Percentiles rank a stretch among this genome's conserved stretches.
Conservation (phyloP, 2,888 invertebrate genomes). For the Cosmorhoe ocellata region DNA sequence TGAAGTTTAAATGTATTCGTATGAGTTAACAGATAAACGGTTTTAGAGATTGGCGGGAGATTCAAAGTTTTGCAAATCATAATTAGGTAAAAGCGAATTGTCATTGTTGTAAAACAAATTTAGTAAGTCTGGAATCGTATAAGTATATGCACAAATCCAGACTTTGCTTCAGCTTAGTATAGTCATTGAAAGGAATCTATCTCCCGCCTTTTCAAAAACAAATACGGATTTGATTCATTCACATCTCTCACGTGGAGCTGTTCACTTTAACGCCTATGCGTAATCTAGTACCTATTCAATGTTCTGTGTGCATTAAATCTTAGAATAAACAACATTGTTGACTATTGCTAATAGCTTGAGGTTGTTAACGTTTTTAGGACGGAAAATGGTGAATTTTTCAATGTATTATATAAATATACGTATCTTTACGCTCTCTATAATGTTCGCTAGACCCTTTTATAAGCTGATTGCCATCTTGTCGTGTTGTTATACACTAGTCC, state of each 20-base stretch:
- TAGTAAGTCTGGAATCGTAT: too few species aligned
- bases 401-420: constrained; percentile 58
- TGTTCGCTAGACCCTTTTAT: constrained; percentile 79
- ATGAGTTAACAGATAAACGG: constrained; percentile 1
- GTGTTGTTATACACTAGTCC: constrained; percentile 78
- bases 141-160: too few species aligned
- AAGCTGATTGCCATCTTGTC: constrained; percentile 75
- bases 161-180: too few species aligned
- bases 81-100: too few species aligned
- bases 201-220: constrained; percentile 20
- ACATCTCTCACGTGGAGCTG: constrained; percentile 38
- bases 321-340: constrained; percentile 82
- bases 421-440: constrained; percentile 68
- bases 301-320: constrained; percentile 77
- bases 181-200: neutral
- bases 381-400: constrained; percentile 77
- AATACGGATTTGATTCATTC: constrained; percentile 37
- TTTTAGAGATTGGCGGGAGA: constrained; percentile 28
- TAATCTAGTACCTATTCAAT: constrained; percentile 63
- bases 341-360: constrained; percentile 83
- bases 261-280: constrained; percentile 51
- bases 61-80: too few species aligned
- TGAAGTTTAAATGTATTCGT: neutral
- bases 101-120: too few species aligned
- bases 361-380: constrained; percentile 82